Evolutionary conservation across 2,888 invertebrate species (phyloP).

Genomic region (Ectropis crepuscularia): DNA sequence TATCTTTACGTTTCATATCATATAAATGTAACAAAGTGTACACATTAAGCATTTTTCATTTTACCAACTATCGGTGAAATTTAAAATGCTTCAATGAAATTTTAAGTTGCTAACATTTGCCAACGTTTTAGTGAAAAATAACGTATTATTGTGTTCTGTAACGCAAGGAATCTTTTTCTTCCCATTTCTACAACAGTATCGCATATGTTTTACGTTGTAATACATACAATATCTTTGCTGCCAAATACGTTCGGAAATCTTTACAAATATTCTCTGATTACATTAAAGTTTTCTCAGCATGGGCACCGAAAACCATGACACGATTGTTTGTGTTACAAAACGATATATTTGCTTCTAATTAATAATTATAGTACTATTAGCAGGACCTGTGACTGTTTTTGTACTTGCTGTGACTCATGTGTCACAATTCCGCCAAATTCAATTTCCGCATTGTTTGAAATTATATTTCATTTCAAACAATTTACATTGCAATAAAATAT

Average conservation of each 20-base stretch:
- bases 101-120: background rate
- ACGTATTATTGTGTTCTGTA: conserved; percentile 19
- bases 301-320: background rate
- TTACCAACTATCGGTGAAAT: conserved; percentile 23
- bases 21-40: conserved; percentile 12
- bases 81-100: conserved; percentile 30
- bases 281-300: background rate
- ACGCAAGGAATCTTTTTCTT: conserved; percentile 22
- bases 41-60: conserved; percentile 32
- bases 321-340: conserved; percentile 31
- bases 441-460: too few relatives aligned
- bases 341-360: conserved; percentile 2
- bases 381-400: conserved; percentile 48
- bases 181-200: background rate
- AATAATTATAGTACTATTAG: conserved; percentile 51
- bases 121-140: background rate
- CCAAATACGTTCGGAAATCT: too few relatives aligned
- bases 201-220: background rate
- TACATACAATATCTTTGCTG: background rate
- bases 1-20: conserved; percentile 22
- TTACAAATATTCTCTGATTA: too few relatives aligned
- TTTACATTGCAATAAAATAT: too few relatives aligned
- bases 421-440: background rate
- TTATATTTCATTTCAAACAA: too few relatives aligned
- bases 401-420: background rate